Evolutionary conservation across 2,113 vertebrate genomes (phyloP).

Genomic region (Aix galericulata): DNA sequence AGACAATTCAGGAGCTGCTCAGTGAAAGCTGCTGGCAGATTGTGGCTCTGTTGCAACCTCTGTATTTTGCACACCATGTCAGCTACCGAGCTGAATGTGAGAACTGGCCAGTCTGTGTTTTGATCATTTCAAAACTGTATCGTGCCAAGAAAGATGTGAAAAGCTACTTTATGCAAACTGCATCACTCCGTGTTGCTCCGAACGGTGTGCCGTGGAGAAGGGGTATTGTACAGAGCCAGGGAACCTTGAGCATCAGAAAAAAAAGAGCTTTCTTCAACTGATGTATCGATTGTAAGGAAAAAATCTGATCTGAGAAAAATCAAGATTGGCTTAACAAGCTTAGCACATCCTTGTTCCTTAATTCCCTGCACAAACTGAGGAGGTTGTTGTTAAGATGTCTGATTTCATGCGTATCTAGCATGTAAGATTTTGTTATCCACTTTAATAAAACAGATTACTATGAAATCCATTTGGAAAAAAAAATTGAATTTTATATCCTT

Average conservation of each 20-base stretch:
- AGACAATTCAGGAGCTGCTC: neutral
- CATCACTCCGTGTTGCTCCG: neutral
- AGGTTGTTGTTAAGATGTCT: neutral
- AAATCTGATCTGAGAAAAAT: neutral
- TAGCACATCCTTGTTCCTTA: neutral
- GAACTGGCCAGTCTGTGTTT: neutral
- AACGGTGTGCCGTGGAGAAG: neutral
- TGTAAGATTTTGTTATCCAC: neutral
- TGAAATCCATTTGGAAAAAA: neutral
- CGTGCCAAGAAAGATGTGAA: neutral
- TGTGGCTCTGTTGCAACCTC: neutral
- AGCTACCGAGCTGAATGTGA: neutral
- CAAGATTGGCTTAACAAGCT: neutral
- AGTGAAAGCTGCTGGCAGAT: neutral
- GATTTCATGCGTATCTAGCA: neutral
- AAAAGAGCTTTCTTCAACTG: neutral
- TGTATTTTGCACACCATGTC: neutral
- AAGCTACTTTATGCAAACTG: neutral
- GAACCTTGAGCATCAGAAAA: neutral
- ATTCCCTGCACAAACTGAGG: neutral
- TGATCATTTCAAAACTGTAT: neutral
- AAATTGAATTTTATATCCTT: neutral
- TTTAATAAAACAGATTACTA: neutral
- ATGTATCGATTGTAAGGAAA: neutral
- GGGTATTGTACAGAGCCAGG: neutral